phyloP scores from a whole-genome alignment of 2,797 vertebrate genomes.

The Momotus momota region DNA sequence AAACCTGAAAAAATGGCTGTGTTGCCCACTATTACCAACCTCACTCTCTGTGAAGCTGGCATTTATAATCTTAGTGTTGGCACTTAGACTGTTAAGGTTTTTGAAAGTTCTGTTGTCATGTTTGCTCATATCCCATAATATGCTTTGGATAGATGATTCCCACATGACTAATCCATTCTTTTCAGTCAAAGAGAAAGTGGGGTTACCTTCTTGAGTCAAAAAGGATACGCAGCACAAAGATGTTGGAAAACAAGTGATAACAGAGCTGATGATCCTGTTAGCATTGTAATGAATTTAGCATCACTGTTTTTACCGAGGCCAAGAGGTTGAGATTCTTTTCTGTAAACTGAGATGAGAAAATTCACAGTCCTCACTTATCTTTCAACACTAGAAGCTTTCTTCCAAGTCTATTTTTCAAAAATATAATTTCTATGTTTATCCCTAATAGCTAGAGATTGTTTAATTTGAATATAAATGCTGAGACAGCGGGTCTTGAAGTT shows the following conservation, averaged over 20 bases:
- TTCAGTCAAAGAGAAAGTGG: background rate
- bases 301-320: background rate
- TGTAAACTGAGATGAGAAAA: constrained; percentile 1
- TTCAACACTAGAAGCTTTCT: background rate
- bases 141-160: background rate
- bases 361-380: background rate
- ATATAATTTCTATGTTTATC: constrained; percentile 14
- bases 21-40: background rate
- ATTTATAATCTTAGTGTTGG: background rate
- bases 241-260: background rate
- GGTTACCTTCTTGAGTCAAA: background rate
- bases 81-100: background rate
- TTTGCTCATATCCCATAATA: background rate
- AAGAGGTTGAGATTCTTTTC: background rate
- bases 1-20: background rate
- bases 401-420: constrained; percentile 2
- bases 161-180: background rate
- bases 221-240: background rate
- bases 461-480: constrained; percentile 39
- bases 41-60: background rate
- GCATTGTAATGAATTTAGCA: background rate
- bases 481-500: background rate
- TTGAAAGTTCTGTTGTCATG: background rate
- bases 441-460: background rate
- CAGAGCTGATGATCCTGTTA: background rate